Conservation (phyloP, 1,140 invertebrate genomes). For the Venturia canescens region DNA sequence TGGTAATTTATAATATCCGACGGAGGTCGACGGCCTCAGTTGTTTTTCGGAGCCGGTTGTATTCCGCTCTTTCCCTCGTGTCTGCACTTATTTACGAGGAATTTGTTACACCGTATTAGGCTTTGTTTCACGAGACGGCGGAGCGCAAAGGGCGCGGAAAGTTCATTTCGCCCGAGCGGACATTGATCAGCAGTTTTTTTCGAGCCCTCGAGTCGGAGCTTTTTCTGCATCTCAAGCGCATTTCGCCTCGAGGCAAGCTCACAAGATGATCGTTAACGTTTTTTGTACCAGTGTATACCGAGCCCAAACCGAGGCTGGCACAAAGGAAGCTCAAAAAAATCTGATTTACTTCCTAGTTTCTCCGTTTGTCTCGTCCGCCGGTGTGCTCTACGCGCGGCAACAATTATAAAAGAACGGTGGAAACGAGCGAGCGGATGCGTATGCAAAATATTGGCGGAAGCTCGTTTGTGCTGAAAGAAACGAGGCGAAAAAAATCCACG, state of each 20-base stretch:
- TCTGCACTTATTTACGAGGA: not conserved
- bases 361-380: conserved; percentile 11
- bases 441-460: not conserved
- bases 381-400: not conserved
- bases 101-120: not conserved
- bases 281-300: not conserved
- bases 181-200: not conserved
- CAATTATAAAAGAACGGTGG: not conserved
- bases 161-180: conserved; percentile 4
- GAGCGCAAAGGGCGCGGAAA: not conserved
- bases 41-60: no score
- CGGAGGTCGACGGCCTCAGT: not conserved
- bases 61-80: not conserved
- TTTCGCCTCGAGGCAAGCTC: no score
- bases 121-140: not conserved
- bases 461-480: not conserved
- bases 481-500: not conserved
- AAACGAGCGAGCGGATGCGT: not conserved
- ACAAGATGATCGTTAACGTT: conserved; percentile 2
- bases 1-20: not conserved
- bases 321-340: conserved; percentile 15
- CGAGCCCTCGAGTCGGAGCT: not conserved
- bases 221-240: conserved; percentile 3
- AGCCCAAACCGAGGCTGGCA: not conserved
- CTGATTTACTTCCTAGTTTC: not conserved